These are phyloP conservation scores for Halichondria panicea DNA, from an alignment of 37 sponge, comb jelly and placozoan species.

Conservation along the genomic window DNA sequence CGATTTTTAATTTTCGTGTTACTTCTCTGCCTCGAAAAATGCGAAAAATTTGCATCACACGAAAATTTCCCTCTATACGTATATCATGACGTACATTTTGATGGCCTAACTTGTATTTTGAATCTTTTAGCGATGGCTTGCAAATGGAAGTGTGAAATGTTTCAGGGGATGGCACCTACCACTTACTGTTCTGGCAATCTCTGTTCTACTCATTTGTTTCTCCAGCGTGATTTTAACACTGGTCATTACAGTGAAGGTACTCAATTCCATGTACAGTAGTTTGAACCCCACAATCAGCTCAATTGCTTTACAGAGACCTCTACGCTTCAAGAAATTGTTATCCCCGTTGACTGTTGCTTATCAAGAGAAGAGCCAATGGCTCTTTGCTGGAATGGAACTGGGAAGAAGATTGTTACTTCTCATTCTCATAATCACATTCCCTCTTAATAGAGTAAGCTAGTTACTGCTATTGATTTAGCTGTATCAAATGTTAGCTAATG, in stretches of 20 bases:
- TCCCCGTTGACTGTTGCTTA: constrained; percentile 8
- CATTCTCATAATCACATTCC: constrained; percentile 55
- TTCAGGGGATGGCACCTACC: constrained; percentile 57
- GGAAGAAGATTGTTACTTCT: constrained; percentile 51
- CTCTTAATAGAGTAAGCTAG: constrained; percentile 57
- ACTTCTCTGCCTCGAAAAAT: neutral
- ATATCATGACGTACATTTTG: neutral
- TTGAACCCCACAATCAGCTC: neutral
- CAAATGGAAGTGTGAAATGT: constrained; percentile 55
- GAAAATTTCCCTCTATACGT: neutral
- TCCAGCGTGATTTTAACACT: constrained; percentile 8
- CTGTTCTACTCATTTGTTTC: constrained; percentile 23
- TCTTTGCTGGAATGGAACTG: constrained; percentile 65
- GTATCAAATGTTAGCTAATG: neutral
- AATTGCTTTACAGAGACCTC: constrained; percentile 12
- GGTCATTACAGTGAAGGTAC: constrained; percentile 1
- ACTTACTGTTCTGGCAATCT: constrained; percentile 42
- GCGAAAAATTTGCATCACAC: neutral
- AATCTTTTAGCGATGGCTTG: constrained; percentile 50
- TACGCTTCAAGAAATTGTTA: neutral
- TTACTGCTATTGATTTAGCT: neutral
- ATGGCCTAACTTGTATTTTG: neutral
- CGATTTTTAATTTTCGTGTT: neutral
- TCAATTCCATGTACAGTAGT: neutral
- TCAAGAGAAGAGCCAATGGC: constrained; percentile 50